A percentile compares a stretch with the other conserved stretches of the same genome.
Evolutionary conservation across 2,888 invertebrate genomes (phyloP).

Genomic region (Allygus modestus): DNA sequence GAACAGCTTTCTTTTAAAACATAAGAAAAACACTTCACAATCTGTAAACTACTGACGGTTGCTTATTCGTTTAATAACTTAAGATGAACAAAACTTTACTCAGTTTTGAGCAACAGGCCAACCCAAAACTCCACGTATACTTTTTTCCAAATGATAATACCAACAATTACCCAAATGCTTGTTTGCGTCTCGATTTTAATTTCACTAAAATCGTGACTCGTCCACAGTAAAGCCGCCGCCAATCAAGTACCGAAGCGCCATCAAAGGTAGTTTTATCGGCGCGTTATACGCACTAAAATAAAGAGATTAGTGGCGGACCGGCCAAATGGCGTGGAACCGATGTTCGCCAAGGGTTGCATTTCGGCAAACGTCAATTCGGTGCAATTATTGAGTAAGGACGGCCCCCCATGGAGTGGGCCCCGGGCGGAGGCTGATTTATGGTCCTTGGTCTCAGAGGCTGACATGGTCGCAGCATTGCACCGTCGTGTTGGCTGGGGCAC

Average conservation of each 20-base stretch:
- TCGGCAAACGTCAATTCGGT: conserved; percentile 3
- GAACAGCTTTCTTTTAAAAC: too few relatives aligned
- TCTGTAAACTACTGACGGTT: too few relatives aligned
- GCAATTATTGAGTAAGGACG: neutral
- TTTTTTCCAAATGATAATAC: too few relatives aligned
- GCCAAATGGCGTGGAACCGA: conserved; percentile 15
- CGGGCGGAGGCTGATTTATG: neutral
- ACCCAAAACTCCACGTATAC: too few relatives aligned
- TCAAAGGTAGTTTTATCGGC: neutral
- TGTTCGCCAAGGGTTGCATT: neutral
- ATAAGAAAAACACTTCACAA: too few relatives aligned
- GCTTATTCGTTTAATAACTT: too few relatives aligned
- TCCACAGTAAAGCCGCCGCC: neutral
- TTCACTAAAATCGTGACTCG: neutral
- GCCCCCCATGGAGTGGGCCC: neutral
- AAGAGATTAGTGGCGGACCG: conserved; percentile 1
- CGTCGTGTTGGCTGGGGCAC: neutral
- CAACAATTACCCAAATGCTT: neutral
- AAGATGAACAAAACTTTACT: too few relatives aligned
- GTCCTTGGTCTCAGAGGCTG: neutral
- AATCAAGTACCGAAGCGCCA: neutral
- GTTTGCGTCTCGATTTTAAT: neutral
- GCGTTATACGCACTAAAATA: conserved; percentile 10
- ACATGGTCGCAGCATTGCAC: neutral
- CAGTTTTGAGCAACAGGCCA: too few relatives aligned